Conservation (phyloP, 2,113 vertebrate species). For the Perccottus glenii region DNA sequence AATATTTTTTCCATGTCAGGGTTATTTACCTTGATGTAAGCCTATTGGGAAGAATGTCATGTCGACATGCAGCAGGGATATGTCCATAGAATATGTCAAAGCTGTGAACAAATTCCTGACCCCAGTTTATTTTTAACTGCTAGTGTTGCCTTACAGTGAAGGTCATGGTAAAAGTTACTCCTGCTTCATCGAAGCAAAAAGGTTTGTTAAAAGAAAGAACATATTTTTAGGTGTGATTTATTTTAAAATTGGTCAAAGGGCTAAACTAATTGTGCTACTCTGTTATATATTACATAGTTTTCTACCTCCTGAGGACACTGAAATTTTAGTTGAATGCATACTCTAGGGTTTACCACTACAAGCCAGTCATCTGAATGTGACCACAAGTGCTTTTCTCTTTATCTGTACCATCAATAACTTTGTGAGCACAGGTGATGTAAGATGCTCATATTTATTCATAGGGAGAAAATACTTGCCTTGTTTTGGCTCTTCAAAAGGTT, state of each 20-base stretch:
- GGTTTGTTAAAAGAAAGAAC: constrained; percentile 8
- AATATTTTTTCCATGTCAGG: constrained; percentile 16
- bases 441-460: constrained; percentile 8
- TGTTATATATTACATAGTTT: background rate
- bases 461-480: constrained; percentile 19
- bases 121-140: constrained; percentile 62
- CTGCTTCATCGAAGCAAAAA: constrained; percentile 17
- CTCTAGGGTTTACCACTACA: constrained; percentile 33
- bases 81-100: constrained; percentile 39
- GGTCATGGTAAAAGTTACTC: constrained; percentile 32
- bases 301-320: constrained; percentile 10
- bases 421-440: constrained; percentile 32
- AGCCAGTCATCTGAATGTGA: constrained; percentile 39
- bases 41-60: constrained; percentile 17
- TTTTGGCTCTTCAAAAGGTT: background rate
- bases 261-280: no score
- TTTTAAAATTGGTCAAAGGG: background rate
- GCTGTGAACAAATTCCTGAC: constrained; percentile 48
- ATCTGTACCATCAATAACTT: constrained; percentile 29
- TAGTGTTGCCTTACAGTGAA: constrained; percentile 69
- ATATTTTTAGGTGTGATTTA: background rate
- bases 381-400: constrained; percentile 53
- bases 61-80: background rate
- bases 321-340: background rate
- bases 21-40: constrained; percentile 22